Base-by-base conservation (phyloP, 2,888 invertebrate genomes). In the Antitype chi region DNA sequence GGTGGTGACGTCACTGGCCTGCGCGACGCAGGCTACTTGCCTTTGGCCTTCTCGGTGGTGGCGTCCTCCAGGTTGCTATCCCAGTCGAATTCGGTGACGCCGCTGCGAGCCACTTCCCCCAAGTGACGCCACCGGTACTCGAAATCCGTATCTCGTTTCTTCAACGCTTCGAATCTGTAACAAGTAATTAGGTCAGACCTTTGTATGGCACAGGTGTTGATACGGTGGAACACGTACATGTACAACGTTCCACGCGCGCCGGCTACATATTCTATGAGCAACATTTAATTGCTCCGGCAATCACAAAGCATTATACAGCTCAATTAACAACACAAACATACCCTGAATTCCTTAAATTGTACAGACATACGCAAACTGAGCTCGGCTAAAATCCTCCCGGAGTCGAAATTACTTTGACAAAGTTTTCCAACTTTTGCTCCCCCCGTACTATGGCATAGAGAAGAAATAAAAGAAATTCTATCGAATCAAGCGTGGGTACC, bases 11-110 rank as follows among this genome's bases (percentile, higher is more conserved):
- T 76, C 76, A 59, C 72, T 63, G 66, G 69, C 57, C 70, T 52
- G 60, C 49, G 67, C 38, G 66, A 23, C 71, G 71, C 79, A 53
- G 43, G 68, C 90, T 94, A 95, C 94, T 96, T 96, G 93, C 96
- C 96, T 90, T 94, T 90, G 81, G 95, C 92, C 88, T 95, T 96
- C 85, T 96, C 97, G 55, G 97, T 96, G 85, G 97, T 96, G 74
- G 97, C 97, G 91, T 98, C 98, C 89, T 98, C 98, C 80, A 98
- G 97, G 90, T 98, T 97, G 94, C 98, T 98, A 94, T 98, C 98
- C 99, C 99, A 99, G 94, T 99, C 98, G 95, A 99, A 99, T 93
- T 98, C 98, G 74, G 98, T 98, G 87, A 98, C 98, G 82, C 98
- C 98, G 90, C 97, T 97, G 88, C 98, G 97, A 70, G 98, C 97